Base-by-base conservation (phyloP, 1,140 invertebrate species). In the Solenopsis invicta region DNA sequence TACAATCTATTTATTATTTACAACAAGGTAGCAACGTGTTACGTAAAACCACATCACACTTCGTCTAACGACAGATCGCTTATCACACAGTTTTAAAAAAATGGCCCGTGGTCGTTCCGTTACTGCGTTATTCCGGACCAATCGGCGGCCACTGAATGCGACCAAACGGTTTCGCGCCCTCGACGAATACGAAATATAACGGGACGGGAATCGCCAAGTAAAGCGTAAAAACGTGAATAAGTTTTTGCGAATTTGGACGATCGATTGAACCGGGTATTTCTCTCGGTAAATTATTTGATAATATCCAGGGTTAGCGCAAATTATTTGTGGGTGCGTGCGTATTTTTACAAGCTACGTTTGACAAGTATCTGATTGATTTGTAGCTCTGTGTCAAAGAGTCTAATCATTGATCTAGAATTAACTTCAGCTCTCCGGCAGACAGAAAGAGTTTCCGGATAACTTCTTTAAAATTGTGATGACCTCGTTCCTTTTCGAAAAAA, bases 1-100 rank as follows among this genome's bases (percentile, higher is more conserved):
- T 93, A 94, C 89, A 92, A 93, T 87, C 90, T 93, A 93, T 92
- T 92, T 94, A 92, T 92, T 93, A 93, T 93, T 93, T 93, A 93
- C 92, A 93, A 92, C 92, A 92, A 92, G 72, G 88, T 92, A 92
- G 69, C 92, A 92, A 90, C 29, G 29, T 90, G 66, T 90, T 90
- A 90, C 89, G 61, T 88, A 89, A 90, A 89, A 87, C 85, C 66
- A 90, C 59, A 92, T 91, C 66, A 56, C 86, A 87, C 86, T 75
- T 91, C 88, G 87, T 90, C 88, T 86, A 86, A 87, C 71, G 81
- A 86, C 59, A 84, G 16, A 78, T 92, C 87, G 87, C 78, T 89
- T 91, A 91, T 93, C 91, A 93, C 93, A 93, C 90, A 88, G 67
- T 91, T 89, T 92, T 92, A 89, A 92, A 93, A 93, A 93, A 94